Percentiles rank a stretch among this genome's conserved stretches.
These are phyloP conservation scores for Mnemiopsis leidyi DNA, from an alignment of 37 sponge, comb jelly and placozoan species.

Conservation along the genomic window DNA sequence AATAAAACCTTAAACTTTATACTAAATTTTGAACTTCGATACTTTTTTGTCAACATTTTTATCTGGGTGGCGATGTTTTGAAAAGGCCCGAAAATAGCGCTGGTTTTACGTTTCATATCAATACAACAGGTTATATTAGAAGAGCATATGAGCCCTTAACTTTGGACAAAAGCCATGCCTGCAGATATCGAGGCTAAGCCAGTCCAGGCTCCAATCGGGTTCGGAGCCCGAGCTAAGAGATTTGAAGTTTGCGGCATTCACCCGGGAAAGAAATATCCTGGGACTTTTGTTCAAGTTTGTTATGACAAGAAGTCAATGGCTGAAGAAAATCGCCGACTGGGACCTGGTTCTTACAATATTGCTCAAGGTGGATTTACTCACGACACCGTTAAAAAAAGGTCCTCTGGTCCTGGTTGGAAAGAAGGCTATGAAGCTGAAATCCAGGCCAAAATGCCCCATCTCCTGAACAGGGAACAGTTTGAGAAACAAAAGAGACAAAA, in stretches of 20 bases:
- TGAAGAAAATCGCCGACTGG: constrained; percentile 77
- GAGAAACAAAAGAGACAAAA: constrained; percentile 75
- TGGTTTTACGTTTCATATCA: no score
- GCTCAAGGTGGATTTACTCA: constrained; percentile 75
- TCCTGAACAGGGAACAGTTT: constrained; percentile 85
- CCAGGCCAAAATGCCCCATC: constrained; percentile 77
- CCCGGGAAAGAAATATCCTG: constrained; percentile 90
- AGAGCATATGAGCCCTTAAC: neutral
- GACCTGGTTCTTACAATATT: constrained; percentile 86
- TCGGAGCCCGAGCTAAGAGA: constrained; percentile 67
- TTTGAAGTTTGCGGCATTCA: constrained; percentile 93
- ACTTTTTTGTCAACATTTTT: no score
- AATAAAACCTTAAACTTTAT: no score
- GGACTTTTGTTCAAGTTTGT: constrained; percentile 91
- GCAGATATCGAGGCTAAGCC: neutral
- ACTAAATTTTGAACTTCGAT: no score
- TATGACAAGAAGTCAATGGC: constrained; percentile 88
- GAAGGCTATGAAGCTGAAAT: constrained; percentile 71
- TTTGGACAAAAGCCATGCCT: neutral
- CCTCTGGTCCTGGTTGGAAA: constrained; percentile 88
- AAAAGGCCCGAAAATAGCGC: neutral
- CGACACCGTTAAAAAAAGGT: constrained; percentile 66
- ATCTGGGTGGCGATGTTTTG: no score
- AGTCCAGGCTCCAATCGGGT: constrained; percentile 12
- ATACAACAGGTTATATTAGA: neutral